Conservation (phyloP, 2,888 invertebrate species). For the Actias luna region DNA sequence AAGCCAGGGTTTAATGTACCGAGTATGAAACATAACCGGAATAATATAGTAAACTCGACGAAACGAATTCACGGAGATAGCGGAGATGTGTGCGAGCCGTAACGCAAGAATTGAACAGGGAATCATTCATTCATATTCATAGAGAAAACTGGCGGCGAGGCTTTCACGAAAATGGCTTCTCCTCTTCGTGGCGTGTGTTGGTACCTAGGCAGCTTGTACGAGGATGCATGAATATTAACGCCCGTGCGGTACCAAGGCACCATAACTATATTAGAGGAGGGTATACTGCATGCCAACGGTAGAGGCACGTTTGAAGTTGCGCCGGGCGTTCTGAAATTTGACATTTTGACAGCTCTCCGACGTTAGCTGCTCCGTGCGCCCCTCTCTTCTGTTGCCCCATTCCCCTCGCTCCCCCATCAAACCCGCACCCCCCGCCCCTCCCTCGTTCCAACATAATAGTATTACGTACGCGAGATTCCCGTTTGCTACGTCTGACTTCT, state of each 20-base stretch:
- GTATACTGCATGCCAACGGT: constrained; percentile 70
- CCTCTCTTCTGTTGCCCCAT: constrained; percentile 28
- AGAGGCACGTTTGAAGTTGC: constrained; percentile 80
- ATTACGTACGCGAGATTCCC: constrained; percentile 74
- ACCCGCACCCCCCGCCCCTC: constrained; percentile 37
- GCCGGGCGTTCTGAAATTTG: constrained; percentile 81
- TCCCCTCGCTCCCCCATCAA: constrained; percentile 39
- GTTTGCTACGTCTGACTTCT: constrained; percentile 78
- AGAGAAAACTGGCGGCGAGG: constrained; percentile 64
- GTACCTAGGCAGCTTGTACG: constrained; percentile 64
- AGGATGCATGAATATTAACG: constrained; percentile 82
- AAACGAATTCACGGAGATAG: constrained; percentile 30
- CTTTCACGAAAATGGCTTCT: constrained; percentile 78
- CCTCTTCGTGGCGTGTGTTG: too few species aligned
- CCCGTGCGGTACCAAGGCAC: constrained; percentile 63
- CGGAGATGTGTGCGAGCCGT: constrained; percentile 54
- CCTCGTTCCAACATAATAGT: constrained; percentile 67
- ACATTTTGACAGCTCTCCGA: constrained; percentile 83
- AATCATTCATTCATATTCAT: constrained; percentile 80
- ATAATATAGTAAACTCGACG: background rate
- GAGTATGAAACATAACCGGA: background rate
- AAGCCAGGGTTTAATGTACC: background rate
- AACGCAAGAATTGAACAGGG: constrained; percentile 71
- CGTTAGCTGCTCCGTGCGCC: constrained; percentile 64
- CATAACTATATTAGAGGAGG: constrained; percentile 69